Evolutionary conservation across 2,888 invertebrate species (phyloP).

Genomic region (Amblyjoppa proteus): DNA sequence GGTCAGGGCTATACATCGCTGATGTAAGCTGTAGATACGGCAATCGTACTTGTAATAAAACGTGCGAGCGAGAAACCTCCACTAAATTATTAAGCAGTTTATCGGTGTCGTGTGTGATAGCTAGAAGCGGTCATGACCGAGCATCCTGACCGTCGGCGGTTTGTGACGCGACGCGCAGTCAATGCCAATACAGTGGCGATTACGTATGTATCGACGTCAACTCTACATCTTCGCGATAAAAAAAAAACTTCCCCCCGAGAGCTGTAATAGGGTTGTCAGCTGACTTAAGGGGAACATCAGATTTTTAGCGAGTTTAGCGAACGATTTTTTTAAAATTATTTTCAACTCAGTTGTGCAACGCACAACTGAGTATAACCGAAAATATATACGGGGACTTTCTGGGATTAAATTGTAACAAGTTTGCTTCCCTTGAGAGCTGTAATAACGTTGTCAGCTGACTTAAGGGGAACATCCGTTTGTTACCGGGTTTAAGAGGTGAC

Average conservation of each 20-base stretch:
- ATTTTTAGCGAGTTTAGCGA: too few species aligned
- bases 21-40: constrained; percentile 1
- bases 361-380: background rate
- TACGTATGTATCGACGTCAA: background rate
- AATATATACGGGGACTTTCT: background rate
- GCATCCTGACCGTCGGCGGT: constrained; percentile 38
- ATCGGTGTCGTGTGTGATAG: constrained; percentile 29
- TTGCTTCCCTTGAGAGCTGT: background rate
- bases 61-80: constrained; percentile 34
- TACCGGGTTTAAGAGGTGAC: background rate
- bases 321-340: too few species aligned
- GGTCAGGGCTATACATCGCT: background rate
- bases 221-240: background rate
- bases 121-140: constrained; percentile 51
- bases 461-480: background rate
- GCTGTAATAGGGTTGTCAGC: background rate
- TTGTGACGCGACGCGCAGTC: constrained; percentile 8
- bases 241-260: background rate
- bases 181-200: constrained; percentile 25
- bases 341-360: background rate
- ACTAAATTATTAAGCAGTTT: constrained; percentile 55
- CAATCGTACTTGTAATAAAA: constrained; percentile 50
- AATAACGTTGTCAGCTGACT: background rate
- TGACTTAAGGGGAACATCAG: background rate
- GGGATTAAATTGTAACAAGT: background rate